Percentiles rank a stretch among this genome's conserved stretches.
phyloP scores from a whole-genome alignment of 2,888 invertebrate species.

The Didymodactylos carnosus region DNA sequence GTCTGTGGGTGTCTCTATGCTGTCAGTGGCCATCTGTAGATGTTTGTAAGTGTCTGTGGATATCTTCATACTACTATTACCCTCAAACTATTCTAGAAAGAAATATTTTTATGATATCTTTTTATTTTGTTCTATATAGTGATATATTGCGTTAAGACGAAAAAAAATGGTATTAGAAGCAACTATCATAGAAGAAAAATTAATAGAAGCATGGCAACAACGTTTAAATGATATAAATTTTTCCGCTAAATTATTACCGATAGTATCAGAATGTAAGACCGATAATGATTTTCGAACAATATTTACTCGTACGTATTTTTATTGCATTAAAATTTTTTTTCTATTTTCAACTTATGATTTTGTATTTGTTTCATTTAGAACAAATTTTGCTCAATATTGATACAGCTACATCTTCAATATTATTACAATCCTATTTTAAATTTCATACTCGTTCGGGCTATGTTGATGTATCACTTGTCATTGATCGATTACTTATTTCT shows the following conservation, averaged over 20 bases:
- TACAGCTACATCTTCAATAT: neutral
- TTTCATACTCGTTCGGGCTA: neutral
- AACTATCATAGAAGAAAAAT: neutral
- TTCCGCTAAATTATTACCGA: neutral
- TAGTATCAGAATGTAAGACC: neutral
- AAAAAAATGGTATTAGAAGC: neutral
- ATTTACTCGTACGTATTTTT: neutral
- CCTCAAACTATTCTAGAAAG: neutral
- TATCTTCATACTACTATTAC: constrained; percentile 35
- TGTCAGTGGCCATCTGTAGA: too few relatives aligned
- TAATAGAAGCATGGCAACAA: neutral
- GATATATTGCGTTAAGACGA: too few relatives aligned
- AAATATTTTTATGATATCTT: neutral
- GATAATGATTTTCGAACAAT: neutral
- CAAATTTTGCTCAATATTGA: neutral
- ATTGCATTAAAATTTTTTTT: neutral
- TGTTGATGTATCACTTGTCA: neutral
- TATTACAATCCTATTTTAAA: neutral
- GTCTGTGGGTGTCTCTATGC: too few relatives aligned
- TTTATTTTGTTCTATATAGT: too few relatives aligned
- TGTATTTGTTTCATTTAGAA: too few relatives aligned
- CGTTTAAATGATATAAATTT: neutral
- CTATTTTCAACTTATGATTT: neutral
- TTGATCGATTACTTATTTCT: neutral
- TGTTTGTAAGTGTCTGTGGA: constrained; percentile 35